A percentile compares a stretch with the other conserved stretches of the same genome.
Evolutionary conservation across 2,113 vertebrate species (phyloP).

Genomic region (Rattus rattus): DNA sequence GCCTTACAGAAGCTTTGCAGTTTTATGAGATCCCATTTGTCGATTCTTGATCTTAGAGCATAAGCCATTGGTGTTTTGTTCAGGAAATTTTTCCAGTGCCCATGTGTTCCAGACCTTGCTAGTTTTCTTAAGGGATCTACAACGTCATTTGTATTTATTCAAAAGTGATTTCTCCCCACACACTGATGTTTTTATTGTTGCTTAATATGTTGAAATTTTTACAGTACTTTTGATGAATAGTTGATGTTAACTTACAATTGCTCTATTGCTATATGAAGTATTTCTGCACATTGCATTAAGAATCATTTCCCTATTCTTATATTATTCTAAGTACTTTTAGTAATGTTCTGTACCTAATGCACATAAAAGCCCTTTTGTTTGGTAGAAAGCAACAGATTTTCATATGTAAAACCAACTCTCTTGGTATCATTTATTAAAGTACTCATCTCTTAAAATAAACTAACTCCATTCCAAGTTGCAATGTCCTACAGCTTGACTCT

Average conservation of each 20-base stretch:
- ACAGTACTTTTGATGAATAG: neutral
- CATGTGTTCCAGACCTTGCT: no score
- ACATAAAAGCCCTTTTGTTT: constrained; percentile 16
- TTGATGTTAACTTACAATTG: constrained; percentile 39
- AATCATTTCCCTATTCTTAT: neutral
- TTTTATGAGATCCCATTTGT: no score
- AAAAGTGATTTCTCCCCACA: neutral
- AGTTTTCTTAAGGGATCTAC: neutral
- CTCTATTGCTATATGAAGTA: constrained; percentile 6
- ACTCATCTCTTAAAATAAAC: neutral
- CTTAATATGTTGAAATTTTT: constrained; percentile 1
- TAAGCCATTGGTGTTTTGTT: no score
- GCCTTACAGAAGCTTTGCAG: no score
- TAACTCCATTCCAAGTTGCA: neutral
- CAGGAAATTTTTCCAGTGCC: no score
- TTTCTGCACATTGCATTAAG: neutral
- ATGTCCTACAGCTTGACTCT: neutral
- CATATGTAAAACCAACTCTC: neutral
- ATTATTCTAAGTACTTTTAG: constrained; percentile 29
- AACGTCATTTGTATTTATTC: neutral
- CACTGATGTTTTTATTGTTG: constrained; percentile 1
- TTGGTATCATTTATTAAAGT: neutral
- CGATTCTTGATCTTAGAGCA: no score
- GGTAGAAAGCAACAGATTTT: constrained; percentile 2
- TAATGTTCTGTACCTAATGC: constrained; percentile 4